Percentiles rank a stretch among this genome's conserved stretches.
Conservation (phyloP, 1,140 invertebrate species). For the Drosophila santomea region DNA sequence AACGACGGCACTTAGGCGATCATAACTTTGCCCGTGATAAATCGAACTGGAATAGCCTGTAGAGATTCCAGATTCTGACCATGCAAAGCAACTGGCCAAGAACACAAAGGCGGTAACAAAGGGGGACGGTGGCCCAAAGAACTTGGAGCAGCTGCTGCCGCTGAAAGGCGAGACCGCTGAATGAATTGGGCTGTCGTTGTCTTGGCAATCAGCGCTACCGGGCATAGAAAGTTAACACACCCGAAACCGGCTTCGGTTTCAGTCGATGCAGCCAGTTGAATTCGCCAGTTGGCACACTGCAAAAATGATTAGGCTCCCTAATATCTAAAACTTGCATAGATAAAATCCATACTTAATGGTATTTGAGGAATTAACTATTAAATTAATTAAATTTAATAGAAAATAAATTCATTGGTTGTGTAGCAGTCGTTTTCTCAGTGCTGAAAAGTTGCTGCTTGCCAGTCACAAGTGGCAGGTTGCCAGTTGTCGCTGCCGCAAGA, state of each 20-base stretch:
- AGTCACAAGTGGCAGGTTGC: conserved; percentile 29
- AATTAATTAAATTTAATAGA: too few relatives aligned
- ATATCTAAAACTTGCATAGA: too few relatives aligned
- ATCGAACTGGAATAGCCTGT: conserved; percentile 70
- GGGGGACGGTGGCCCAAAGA: conserved; percentile 11
- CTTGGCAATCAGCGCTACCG: conserved; percentile 76
- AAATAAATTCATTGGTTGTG: too few relatives aligned
- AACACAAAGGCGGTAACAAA: conserved; percentile 1
- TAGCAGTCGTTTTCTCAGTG: conserved; percentile 2
- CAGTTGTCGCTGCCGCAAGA: conserved; percentile 51
- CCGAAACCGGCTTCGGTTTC: conserved; percentile 76
- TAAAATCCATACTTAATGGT: too few relatives aligned
- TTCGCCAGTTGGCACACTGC: conserved; percentile 11
- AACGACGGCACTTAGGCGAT: conserved; percentile 74
- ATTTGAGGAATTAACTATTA: background rate
- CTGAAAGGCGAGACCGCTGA: conserved; percentile 62
- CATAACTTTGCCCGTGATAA: conserved; percentile 75
- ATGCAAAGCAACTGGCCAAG: conserved; percentile 55
- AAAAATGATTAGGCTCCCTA: background rate
- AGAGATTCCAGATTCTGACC: conserved; percentile 41
- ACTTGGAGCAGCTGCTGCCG: conserved; percentile 48
- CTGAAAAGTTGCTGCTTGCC: conserved; percentile 7
- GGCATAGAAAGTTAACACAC: conserved; percentile 74
- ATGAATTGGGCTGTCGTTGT: conserved; percentile 71
- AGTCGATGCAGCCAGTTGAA: conserved; percentile 56